Conservation (phyloP, 2,888 invertebrate genomes). For the Chloromyia formosa region DNA sequence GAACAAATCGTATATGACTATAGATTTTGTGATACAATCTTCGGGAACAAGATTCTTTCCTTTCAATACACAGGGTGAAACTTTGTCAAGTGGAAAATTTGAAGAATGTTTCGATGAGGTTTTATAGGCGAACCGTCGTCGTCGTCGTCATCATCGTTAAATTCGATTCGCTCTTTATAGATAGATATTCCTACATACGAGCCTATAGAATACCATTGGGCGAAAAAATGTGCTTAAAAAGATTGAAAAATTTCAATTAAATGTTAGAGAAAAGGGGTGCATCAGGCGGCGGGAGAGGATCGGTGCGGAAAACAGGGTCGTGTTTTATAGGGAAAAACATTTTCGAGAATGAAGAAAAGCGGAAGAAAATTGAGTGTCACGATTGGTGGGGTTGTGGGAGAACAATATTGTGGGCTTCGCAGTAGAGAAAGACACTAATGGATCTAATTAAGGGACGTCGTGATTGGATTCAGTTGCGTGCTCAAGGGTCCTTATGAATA, state of each 20-base stretch:
- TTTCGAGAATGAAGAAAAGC: conserved; percentile 36
- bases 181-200: neutral
- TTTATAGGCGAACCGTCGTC: conserved; percentile 16
- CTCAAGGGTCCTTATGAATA: conserved; percentile 31
- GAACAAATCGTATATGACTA: too few species aligned
- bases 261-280: conserved; percentile 3
- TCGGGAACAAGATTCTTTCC: too few species aligned
- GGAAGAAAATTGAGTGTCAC: conserved; percentile 29
- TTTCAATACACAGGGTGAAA: conserved; percentile 20
- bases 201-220: neutral
- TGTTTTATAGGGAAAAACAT: conserved; percentile 10
- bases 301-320: neutral
- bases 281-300: neutral
- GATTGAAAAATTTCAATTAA: conserved; percentile 38
- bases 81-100: conserved; percentile 41
- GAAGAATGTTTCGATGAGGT: conserved; percentile 42
- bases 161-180: conserved; percentile 9
- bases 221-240: conserved; percentile 22
- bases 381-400: neutral
- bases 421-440: conserved; percentile 25
- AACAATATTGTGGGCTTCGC: neutral
- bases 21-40: too few species aligned
- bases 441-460: conserved; percentile 38
- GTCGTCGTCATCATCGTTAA: conserved; percentile 10
- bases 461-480: conserved; percentile 35